Evolutionary conservation across 2,113 vertebrate genomes (phyloP).

Genomic region (Oriolus oriolus): DNA sequence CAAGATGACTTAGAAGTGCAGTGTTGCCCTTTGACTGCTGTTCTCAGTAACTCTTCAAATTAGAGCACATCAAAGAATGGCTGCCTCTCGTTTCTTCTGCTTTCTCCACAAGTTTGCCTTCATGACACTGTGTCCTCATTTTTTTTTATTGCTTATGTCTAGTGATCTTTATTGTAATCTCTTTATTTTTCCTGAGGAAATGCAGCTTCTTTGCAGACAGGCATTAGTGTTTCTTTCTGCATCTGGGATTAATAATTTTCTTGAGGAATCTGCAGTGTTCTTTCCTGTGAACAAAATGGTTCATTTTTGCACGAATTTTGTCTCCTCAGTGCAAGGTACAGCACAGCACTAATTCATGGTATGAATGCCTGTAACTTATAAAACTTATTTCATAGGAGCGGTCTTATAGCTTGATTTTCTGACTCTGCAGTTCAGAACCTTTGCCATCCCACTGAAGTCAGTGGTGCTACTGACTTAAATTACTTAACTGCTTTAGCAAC

Average conservation of each 20-base stretch:
- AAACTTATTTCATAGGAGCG: background rate
- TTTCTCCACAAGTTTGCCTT: background rate
- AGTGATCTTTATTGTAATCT: background rate
- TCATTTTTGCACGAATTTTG: background rate
- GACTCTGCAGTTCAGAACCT: background rate
- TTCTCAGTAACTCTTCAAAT: constrained; percentile 30
- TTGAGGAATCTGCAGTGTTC: background rate
- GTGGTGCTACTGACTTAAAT: background rate
- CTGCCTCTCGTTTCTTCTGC: background rate
- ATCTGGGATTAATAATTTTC: background rate
- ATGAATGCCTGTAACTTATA: background rate
- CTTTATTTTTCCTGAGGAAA: background rate
- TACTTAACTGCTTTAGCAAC: background rate
- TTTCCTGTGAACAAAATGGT: background rate
- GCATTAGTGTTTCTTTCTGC: background rate
- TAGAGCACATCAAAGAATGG: constrained; percentile 11
- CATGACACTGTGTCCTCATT: background rate
- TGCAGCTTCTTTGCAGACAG: background rate
- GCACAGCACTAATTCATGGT: background rate
- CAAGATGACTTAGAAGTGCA: background rate
- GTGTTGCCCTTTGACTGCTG: background rate
- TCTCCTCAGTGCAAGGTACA: background rate
- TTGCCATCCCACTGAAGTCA: background rate
- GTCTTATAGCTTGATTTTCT: background rate
- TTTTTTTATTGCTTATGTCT: constrained; percentile 3